A percentile compares a stretch with the other conserved stretches of the same genome.
phyloP scores from a whole-genome alignment of 2,888 invertebrate genomes.

The Cynaeus angustus region DNA sequence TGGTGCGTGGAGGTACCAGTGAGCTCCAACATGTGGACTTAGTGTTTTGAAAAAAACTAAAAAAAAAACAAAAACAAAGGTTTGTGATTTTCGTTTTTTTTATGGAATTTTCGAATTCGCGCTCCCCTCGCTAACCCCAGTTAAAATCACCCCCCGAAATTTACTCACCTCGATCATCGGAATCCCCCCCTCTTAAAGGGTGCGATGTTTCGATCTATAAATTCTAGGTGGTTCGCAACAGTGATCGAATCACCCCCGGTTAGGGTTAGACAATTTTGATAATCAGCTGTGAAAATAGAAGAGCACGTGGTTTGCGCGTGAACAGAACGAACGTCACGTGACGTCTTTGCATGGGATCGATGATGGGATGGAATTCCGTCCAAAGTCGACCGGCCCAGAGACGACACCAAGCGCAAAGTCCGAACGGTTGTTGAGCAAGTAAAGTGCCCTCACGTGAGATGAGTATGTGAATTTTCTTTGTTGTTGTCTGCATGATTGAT shows the following conservation, averaged over 20 bases:
- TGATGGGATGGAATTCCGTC: conserved; percentile 55
- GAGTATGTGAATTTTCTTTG: conserved; percentile 60
- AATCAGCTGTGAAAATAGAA: conserved; percentile 25
- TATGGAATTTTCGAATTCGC: too few species aligned
- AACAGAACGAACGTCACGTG: conserved; percentile 62
- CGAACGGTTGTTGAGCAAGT: conserved; percentile 41
- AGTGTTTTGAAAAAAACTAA: too few species aligned
- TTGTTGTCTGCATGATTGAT: conserved; percentile 10
- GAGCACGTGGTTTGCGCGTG: conserved; percentile 61
- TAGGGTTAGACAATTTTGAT: neutral
- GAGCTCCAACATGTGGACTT: conserved; percentile 9
- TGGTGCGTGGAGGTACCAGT: neutral
- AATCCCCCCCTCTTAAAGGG: conserved; percentile 13
- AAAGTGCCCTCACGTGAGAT: conserved; percentile 64
- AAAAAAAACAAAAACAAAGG: too few species aligned
- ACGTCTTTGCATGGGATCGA: conserved; percentile 64
- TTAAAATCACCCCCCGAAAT: conserved; percentile 1
- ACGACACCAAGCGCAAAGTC: conserved; percentile 25
- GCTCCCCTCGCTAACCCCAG: too few species aligned
- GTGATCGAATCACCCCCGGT: conserved; percentile 6
- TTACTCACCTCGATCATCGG: conserved; percentile 2
- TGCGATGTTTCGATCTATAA: conserved; percentile 4
- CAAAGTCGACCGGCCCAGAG: conserved; percentile 26
- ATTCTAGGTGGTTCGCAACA: neutral
- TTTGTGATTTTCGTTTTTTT: too few species aligned